Percentiles rank a stretch among this genome's conserved stretches.
Evolutionary conservation across 2,797 vertebrate genomes (phyloP).

Genomic region (Pangasius djambal): DNA sequence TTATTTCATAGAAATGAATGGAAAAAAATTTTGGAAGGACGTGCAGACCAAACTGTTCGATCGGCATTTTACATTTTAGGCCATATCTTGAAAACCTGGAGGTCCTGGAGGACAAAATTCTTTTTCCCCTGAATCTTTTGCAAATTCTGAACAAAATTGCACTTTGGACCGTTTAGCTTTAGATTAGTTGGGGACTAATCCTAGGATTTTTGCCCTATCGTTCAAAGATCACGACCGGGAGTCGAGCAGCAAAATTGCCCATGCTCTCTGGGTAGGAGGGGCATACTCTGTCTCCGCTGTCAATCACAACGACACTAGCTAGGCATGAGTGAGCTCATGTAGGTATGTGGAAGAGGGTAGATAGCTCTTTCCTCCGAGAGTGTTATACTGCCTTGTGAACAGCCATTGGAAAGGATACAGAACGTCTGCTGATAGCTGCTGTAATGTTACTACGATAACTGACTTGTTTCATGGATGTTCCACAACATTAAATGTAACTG

Average conservation of each 20-base stretch:
- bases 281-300: neutral
- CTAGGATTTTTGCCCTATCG: neutral
- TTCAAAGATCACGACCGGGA: neutral
- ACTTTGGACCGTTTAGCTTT: neutral
- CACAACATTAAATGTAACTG: neutral
- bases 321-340: neutral
- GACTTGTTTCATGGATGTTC: neutral
- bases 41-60: no score
- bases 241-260: neutral
- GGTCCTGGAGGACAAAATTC: neutral
- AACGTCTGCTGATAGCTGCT: neutral
- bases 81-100: neutral
- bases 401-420: neutral
- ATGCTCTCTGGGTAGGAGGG: neutral
- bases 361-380: neutral
- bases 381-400: neutral
- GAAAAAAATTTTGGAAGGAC: no score
- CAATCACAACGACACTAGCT: neutral
- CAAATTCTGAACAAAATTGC: neutral
- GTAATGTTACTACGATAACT: neutral
- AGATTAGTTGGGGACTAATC: neutral
- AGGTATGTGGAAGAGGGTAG: neutral
- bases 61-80: no score
- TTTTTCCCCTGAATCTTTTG: neutral
- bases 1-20: no score